These are phyloP conservation scores for Lamellibrachia luymesi DNA, from an alignment of 1,140 invertebrate species.

Conservation along the genomic window DNA sequence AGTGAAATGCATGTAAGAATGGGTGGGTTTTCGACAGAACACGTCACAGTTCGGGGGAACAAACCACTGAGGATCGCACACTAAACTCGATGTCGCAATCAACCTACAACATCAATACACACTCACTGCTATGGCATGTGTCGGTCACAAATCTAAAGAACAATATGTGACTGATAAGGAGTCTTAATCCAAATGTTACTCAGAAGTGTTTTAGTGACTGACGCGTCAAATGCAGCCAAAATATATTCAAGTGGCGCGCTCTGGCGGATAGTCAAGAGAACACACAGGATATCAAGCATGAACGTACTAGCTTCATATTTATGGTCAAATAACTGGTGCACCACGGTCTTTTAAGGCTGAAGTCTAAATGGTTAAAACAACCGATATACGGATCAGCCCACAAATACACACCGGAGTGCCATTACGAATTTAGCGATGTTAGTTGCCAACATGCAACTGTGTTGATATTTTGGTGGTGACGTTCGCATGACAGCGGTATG, in stretches of 20 bases:
- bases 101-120: background rate
- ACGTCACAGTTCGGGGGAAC: background rate
- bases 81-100: background rate
- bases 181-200: too few relatives aligned
- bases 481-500: background rate
- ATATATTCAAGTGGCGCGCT: too few relatives aligned
- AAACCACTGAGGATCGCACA: background rate
- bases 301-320: too few relatives aligned
- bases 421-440: background rate
- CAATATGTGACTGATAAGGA: too few relatives aligned
- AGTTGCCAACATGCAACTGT: background rate
- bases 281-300: too few relatives aligned
- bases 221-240: too few relatives aligned
- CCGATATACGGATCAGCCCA: background rate
- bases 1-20: background rate
- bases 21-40: background rate
- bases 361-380: too few relatives aligned
- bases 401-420: background rate
- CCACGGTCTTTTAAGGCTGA: too few relatives aligned
- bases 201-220: too few relatives aligned
- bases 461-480: background rate
- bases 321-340: too few relatives aligned
- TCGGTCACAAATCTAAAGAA: too few relatives aligned
- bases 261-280: too few relatives aligned
- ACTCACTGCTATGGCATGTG: background rate